phyloP scores from a whole-genome alignment of 1,140 invertebrate genomes.

The Achroia grisella region DNA sequence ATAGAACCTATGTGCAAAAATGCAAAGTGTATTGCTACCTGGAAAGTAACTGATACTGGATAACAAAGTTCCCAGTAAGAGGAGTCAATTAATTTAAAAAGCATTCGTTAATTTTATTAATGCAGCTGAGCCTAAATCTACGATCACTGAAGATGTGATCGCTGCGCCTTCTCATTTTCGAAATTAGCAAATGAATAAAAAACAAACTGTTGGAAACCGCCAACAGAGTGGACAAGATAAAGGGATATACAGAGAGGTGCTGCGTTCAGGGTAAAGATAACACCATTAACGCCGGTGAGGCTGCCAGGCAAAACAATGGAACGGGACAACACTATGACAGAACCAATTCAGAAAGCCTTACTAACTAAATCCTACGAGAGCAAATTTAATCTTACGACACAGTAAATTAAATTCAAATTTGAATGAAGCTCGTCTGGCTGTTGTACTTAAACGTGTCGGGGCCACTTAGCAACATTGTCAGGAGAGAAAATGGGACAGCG shows the following conservation, averaged over 20 bases:
- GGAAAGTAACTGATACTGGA: conserved; percentile 42
- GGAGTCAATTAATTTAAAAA: conserved; percentile 67
- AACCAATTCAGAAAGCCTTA: conserved; percentile 19
- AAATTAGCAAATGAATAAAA: conserved; percentile 71
- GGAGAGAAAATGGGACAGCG: conserved; percentile 41
- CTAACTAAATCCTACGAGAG: conserved; percentile 3
- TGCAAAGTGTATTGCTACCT: conserved; percentile 8
- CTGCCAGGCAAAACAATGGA: conserved; percentile 51
- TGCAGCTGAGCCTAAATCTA: conserved; percentile 57
- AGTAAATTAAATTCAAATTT: conserved; percentile 16
- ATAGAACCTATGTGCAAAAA: neutral
- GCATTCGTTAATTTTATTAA: conserved; percentile 71
- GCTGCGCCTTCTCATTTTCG: conserved; percentile 66
- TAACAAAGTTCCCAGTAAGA: conserved; percentile 54
- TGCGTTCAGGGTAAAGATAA: conserved; percentile 67
- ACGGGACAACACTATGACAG: conserved; percentile 31
- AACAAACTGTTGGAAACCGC: conserved; percentile 36
- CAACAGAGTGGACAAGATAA: conserved; percentile 67
- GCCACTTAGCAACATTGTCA: conserved; percentile 12
- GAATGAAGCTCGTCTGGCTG: neutral
- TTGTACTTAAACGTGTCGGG: conserved; percentile 1
- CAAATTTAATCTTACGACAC: conserved; percentile 17
- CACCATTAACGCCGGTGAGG: conserved; percentile 67
- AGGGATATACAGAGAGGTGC: conserved; percentile 71
- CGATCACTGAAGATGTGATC: conserved; percentile 60